A percentile compares a stretch with the other conserved stretches of the same genome.
These are phyloP conservation scores for Zoanthus solanderi DNA, from an alignment of 92 coral and sea anemone species.

Conservation along the genomic window DNA sequence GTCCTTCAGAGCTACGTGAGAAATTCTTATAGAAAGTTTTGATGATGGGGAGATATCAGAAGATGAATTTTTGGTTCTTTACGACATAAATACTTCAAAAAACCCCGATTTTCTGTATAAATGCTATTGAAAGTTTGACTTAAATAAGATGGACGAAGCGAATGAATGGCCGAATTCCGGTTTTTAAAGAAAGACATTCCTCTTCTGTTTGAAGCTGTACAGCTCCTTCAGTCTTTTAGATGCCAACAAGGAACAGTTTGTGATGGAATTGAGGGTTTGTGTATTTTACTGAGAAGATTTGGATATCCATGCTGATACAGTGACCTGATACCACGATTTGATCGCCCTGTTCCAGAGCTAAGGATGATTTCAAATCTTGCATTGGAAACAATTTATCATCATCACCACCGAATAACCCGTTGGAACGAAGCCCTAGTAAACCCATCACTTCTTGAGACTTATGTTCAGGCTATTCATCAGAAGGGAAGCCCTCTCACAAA, in stretches of 20 bases:
- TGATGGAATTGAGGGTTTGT: too few species aligned
- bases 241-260: constrained; percentile 26
- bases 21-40: too few species aligned
- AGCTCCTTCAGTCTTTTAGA: constrained; percentile 27
- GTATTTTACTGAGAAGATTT: too few species aligned
- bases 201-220: not conserved
- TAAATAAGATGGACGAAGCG: constrained; percentile 35
- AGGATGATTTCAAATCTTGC: too few species aligned
- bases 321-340: too few species aligned
- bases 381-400: too few species aligned
- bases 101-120: constrained; percentile 43
- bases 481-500: too few species aligned
- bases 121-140: constrained; percentile 17
- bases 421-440: not conserved
- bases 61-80: constrained; percentile 13
- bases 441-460: not conserved
- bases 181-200: too few species aligned
- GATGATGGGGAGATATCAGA: too few species aligned
- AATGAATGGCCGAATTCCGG: not conserved
- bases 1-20: constrained; percentile 26
- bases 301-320: too few species aligned
- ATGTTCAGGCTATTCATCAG: not conserved
- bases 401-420: constrained; percentile 7
- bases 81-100: constrained; percentile 19
- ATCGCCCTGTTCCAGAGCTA: too few species aligned